Conservation (phyloP, 1,140 invertebrate genomes). For the Paralvinella palmiformis region DNA sequence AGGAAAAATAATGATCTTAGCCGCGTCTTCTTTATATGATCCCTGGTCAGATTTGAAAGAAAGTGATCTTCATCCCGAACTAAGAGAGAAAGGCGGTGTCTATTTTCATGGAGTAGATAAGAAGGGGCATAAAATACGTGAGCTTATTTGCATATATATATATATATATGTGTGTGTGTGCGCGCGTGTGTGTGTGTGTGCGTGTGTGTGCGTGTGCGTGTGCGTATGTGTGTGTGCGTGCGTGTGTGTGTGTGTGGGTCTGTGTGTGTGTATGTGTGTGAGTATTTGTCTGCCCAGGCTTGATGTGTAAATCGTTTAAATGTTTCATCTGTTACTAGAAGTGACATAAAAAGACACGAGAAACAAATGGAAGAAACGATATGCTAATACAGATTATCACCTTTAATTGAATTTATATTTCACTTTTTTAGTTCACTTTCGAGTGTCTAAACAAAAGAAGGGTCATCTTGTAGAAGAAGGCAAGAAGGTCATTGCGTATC, state of each 20-base stretch:
- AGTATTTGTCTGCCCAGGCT: not conserved
- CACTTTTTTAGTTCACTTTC: slow-evolving; percentile 8
- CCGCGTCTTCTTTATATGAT: too few relatives aligned
- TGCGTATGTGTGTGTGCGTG: not conserved
- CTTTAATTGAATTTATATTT: not conserved
- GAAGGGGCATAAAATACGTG: slow-evolving; percentile 6
- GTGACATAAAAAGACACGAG: too few relatives aligned
- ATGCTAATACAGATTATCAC: too few relatives aligned
- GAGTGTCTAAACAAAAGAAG: not conserved
- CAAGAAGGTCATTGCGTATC: slow-evolving; percentile 3
- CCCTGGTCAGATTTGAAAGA: slow-evolving; percentile 8
- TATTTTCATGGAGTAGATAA: slow-evolving; percentile 1
- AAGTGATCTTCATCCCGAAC: slow-evolving; percentile 3
- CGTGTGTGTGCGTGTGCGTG: not conserved
- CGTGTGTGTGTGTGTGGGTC: not conserved
- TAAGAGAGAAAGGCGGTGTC: not conserved
- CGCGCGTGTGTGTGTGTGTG: not conserved
- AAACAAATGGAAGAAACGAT: too few relatives aligned
- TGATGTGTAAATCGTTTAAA: not conserved
- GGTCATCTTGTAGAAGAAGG: slow-evolving; percentile 3
- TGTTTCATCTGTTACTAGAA: not conserved
- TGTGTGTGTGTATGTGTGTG: too few relatives aligned
- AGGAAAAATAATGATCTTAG: too few relatives aligned
- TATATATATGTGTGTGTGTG: not conserved
- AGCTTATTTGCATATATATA: not conserved